These are phyloP conservation scores for Chloebia gouldiae DNA, from an alignment of 2,113 vertebrate species.

Conservation along the genomic window DNA sequence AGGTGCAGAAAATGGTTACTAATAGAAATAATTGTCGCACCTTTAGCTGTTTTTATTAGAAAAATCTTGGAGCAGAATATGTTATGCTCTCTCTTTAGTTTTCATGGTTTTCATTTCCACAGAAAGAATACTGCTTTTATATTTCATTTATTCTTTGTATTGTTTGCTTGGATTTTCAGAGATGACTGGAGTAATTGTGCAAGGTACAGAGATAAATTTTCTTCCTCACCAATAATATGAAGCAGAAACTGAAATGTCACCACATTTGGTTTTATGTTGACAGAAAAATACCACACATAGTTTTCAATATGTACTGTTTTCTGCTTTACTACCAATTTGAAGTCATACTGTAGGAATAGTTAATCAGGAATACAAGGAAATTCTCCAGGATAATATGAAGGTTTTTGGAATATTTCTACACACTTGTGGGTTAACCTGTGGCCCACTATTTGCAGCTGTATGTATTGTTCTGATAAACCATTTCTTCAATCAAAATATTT, in stretches of 20 bases:
- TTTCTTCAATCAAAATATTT: neutral
- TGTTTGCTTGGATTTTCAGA: neutral
- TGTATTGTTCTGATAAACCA: neutral
- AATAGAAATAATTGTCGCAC: neutral
- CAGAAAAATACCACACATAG: neutral
- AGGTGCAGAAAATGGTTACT: neutral
- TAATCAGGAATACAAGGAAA: neutral
- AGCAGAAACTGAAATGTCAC: neutral
- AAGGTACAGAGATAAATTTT: neutral
- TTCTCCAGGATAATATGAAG: neutral
- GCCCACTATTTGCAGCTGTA: neutral
- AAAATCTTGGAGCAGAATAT: neutral
- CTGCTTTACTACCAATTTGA: neutral
- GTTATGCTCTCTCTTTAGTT: neutral
- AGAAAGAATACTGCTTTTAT: neutral
- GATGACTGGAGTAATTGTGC: neutral
- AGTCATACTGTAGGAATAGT: neutral
- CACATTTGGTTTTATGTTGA: neutral
- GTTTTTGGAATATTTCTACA: neutral
- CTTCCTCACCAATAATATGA: neutral
- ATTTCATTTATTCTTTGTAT: neutral
- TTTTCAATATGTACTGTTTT: neutral
- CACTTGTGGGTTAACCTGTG: neutral
- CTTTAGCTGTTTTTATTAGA: neutral
- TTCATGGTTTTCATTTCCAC: neutral